Evolutionary conservation across 2,888 invertebrate species (phyloP).

Genomic region (Ophion slaviceki): DNA sequence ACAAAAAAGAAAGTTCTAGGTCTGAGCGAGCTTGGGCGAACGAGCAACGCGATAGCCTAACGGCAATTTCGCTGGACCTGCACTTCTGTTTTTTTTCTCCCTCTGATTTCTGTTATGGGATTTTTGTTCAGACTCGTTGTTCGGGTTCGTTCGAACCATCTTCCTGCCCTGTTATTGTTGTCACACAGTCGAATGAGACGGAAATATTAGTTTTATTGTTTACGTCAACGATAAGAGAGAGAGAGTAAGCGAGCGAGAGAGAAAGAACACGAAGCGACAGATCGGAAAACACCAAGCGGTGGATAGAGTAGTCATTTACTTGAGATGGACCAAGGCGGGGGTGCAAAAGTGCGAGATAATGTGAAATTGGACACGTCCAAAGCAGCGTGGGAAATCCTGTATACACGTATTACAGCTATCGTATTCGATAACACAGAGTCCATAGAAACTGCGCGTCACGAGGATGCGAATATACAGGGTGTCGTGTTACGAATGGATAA

Average conservation of each 20-base stretch:
- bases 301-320: background rate
- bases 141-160: background rate
- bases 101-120: background rate
- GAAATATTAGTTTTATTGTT: no score
- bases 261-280: background rate
- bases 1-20: constrained; percentile 38
- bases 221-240: background rate
- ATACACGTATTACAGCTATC: constrained; percentile 48
- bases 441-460: constrained; percentile 41
- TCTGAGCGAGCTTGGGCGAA: constrained; percentile 66
- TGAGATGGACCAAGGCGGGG: background rate
- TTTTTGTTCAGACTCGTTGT: background rate
- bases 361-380: background rate
- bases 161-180: background rate
- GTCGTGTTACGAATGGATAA: no score
- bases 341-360: background rate
- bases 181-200: no score
- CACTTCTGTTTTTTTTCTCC: background rate
- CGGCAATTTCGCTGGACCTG: background rate
- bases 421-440: background rate
- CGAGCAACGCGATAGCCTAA: background rate
- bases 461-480: constrained; percentile 62
- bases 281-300: constrained; percentile 6
- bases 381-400: constrained; percentile 36
- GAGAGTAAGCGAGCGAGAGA: background rate